A percentile compares a stretch with the other conserved stretches of the same genome.
phyloP scores from a whole-genome alignment of 2,113 vertebrate genomes.

The Indicator indicator region DNA sequence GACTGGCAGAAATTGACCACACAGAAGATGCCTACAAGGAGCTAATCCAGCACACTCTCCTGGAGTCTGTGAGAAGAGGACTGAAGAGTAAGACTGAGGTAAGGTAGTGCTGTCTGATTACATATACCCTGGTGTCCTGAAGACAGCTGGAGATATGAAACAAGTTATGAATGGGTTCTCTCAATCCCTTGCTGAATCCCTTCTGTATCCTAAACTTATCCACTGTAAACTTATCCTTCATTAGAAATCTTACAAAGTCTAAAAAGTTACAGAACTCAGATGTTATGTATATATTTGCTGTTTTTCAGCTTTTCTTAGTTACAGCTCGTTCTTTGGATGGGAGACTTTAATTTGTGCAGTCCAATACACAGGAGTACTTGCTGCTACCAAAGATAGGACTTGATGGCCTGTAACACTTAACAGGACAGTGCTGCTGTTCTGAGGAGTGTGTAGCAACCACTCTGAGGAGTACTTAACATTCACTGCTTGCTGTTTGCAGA shows the following conservation, averaged over 20 bases:
- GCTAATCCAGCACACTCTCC: constrained; percentile 84
- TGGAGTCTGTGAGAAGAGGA: constrained; percentile 87
- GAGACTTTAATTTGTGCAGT: not conserved
- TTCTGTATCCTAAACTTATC: not conserved
- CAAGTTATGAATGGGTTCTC: not conserved
- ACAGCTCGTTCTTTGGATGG: not conserved
- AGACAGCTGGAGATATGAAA: not conserved
- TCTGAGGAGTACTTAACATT: not conserved
- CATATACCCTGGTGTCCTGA: not conserved
- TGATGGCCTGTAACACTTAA: not conserved
- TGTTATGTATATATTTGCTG: not conserved
- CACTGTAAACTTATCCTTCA: not conserved
- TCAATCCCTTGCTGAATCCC: not conserved
- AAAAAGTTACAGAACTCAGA: not conserved
- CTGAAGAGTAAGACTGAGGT: constrained; percentile 92
- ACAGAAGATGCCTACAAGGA: constrained; percentile 86
- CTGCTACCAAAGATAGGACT: not conserved
- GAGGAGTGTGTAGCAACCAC: not conserved
- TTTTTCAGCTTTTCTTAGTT: not conserved
- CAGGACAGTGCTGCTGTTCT: not conserved
- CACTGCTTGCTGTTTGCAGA: constrained; percentile 75
- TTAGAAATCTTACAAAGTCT: not conserved
- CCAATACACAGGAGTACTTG: not conserved
- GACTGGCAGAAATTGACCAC: constrained; percentile 75
- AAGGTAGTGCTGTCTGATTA: not conserved